Percentiles rank a stretch among this genome's conserved stretches.
Evolutionary conservation across 1,140 invertebrate genomes (phyloP).

Genomic region (Teleopsis dalmanni): DNA sequence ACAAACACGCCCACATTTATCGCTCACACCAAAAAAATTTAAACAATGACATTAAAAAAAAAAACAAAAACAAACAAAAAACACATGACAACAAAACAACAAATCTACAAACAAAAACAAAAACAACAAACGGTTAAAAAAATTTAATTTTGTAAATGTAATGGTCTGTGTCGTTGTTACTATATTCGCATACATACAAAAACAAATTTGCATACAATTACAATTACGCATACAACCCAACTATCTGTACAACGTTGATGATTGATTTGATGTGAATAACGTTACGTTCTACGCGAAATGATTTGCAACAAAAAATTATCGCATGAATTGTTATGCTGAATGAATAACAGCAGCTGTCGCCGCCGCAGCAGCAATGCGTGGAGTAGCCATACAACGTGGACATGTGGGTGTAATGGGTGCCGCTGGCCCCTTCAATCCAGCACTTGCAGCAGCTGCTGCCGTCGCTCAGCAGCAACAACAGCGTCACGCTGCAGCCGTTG

Average conservation of each 20-base stretch:
- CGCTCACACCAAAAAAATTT: not conserved
- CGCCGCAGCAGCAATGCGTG: conserved; percentile 60
- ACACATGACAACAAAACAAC: not conserved
- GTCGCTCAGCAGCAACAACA: conserved; percentile 52
- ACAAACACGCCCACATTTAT: conserved; percentile 11
- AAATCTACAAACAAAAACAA: conserved; percentile 1
- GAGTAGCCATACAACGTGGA: conserved; percentile 62
- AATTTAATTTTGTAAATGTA: not conserved
- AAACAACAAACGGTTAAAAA: not conserved
- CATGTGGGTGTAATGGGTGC: conserved; percentile 48
- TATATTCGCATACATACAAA: not conserved
- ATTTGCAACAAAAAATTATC: too few species aligned
- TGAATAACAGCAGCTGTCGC: conserved; percentile 37
- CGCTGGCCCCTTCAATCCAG: conserved; percentile 50
- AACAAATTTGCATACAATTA: not conserved
- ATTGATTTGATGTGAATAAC: too few species aligned
- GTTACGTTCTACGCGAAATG: not conserved
- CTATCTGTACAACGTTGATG: not conserved
- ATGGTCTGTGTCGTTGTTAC: not conserved
- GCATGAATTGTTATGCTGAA: not conserved
- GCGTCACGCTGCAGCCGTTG: conserved; percentile 52
- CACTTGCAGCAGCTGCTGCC: conserved; percentile 55
- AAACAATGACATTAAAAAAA: conserved; percentile 1
- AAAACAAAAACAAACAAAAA: conserved; percentile 7
- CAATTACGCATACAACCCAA: not conserved